Evolutionary conservation across 2,113 vertebrate species (phyloP).

Genomic region (Tympanuchus pallidicinctus): DNA sequence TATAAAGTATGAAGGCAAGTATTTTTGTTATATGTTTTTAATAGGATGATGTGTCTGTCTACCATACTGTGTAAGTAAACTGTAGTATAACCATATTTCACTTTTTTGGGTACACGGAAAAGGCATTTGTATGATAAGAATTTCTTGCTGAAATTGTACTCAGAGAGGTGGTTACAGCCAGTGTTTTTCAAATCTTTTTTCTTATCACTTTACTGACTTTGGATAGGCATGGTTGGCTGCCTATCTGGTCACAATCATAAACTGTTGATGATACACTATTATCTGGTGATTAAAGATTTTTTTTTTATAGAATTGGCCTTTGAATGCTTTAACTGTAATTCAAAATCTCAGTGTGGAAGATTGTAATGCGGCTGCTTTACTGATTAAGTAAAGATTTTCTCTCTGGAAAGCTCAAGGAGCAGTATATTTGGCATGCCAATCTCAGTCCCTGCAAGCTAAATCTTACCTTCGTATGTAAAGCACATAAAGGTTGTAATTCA

Average conservation of each 20-base stretch:
- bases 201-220: neutral
- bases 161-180: neutral
- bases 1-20: neutral
- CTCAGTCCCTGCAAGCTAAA: neutral
- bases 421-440: neutral
- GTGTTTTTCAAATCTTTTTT: neutral
- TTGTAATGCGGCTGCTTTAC: neutral
- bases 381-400: neutral
- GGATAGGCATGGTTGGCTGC: neutral
- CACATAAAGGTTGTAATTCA: neutral
- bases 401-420: neutral
- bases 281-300: neutral
- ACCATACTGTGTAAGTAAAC: neutral
- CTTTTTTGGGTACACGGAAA: neutral
- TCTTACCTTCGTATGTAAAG: neutral
- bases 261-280: neutral
- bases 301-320: neutral
- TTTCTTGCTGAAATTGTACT: neutral
- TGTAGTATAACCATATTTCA: neutral
- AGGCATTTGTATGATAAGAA: neutral
- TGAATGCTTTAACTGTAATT: neutral
- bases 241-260: neutral
- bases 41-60: neutral
- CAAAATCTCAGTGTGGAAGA: neutral
- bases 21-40: neutral